Base-by-base conservation (phyloP, 2,113 vertebrate species). In the Sander vitreus region DNA sequence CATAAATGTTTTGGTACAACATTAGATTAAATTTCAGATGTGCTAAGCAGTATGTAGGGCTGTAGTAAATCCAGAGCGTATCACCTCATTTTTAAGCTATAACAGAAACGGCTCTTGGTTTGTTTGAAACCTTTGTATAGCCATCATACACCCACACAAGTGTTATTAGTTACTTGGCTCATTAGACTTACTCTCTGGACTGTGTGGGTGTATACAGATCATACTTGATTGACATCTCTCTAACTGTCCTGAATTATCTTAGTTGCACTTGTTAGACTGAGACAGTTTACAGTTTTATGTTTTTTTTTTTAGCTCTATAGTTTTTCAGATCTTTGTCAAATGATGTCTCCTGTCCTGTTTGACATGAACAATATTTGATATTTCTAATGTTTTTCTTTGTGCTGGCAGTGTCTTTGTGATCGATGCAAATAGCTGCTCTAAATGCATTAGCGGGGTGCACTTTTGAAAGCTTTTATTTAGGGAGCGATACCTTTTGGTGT, bases 151-250 rank as follows among this genome's bases (percentile, higher is more conserved):
- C 85, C 91, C 91, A 92, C 87, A 58, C 67, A 60, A 30, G 67
- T 66, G 84, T 78, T 87, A 70, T 58, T 80, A 80, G 66, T 80
- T 55, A 54, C 86, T 87, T 82, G 72, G 91, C 77, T 84, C 84
- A 83, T 86, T 68, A 79, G 76, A 85, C 53, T 58, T 67, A 47
- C 75, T 86, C 65, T 85, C 48, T 85, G 85, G 79, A 84, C 85
- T 79, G 87, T 67, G 88, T 89, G 53, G 86, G 86, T n/a, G 70
- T 76, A 55, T 10, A 51, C 78, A 74, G 27, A 85, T 78, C 78
- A 36, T 19, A 33, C 78, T 86, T 85, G 82, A 86, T 67, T 71
- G 88, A 83, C 80, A 14, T 78, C 58, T 58, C 45, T 14, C 54
- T 10, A 6, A 58, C 67, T 43, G 75, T 57, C 60, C 55, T 53